Conservation (phyloP, 2,888 invertebrate genomes). For the Hydrotaea cyrtoneurina region DNA sequence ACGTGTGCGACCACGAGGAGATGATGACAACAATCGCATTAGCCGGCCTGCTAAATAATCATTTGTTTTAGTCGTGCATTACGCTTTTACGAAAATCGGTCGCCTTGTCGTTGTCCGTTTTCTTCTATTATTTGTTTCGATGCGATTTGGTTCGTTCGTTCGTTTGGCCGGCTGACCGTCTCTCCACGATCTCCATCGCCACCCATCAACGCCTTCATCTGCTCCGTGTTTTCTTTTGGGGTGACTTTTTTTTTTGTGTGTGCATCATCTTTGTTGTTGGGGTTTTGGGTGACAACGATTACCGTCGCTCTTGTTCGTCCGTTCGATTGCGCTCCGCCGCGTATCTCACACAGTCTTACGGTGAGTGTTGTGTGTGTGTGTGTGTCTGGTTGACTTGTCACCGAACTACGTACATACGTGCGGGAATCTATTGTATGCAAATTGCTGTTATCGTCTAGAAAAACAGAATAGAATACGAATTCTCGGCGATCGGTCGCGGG, state of each 20-base stretch:
- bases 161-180: background rate
- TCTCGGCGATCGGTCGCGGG: background rate
- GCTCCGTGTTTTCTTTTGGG: constrained; percentile 2
- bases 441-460: too few species aligned
- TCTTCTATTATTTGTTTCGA: background rate
- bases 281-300: constrained; percentile 49
- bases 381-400: background rate
- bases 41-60: constrained; percentile 60
- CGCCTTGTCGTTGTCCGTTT: constrained; percentile 37
- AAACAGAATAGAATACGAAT: constrained; percentile 9
- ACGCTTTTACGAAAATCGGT: constrained; percentile 61
- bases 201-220: background rate
- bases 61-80: constrained; percentile 64
- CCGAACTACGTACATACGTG: background rate
- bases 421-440: constrained; percentile 3
- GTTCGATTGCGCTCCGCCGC: background rate
- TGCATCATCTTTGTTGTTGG: background rate
- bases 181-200: background rate
- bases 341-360: background rate
- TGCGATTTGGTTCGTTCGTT: constrained; percentile 18
- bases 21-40: constrained; percentile 55
- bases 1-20: constrained; percentile 1
- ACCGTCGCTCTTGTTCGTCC: background rate
- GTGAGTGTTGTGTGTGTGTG: background rate
- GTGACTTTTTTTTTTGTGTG: background rate